These are phyloP conservation scores for Holcopasites calliopsidis DNA, from an alignment of 1,140 invertebrate genomes.

Conservation along the genomic window DNA sequence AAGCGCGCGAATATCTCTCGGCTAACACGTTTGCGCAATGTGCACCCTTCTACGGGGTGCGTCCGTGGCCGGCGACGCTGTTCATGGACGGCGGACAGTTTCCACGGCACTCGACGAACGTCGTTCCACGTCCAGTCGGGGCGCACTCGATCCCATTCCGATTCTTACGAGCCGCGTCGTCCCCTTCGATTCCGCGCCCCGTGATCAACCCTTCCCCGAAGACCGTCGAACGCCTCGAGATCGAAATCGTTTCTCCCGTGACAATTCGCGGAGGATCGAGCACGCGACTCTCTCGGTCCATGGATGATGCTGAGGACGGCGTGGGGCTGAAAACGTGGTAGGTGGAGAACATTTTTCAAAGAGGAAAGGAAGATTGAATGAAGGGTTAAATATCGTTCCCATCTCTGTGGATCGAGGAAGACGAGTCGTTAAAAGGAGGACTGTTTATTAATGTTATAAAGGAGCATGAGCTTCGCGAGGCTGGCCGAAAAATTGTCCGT, in stretches of 20 bases:
- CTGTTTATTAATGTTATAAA: too few species aligned
- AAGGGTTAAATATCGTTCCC: too few species aligned
- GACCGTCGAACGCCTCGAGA: neutral
- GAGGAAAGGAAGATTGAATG: too few species aligned
- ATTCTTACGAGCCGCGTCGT: neutral
- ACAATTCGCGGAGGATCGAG: neutral
- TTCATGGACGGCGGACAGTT: conserved; percentile 48
- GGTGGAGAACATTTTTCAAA: neutral
- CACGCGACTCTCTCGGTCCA: conserved; percentile 6
- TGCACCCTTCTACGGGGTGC: conserved; percentile 54
- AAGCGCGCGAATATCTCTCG: conserved; percentile 8
- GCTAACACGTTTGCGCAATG: conserved; percentile 46
- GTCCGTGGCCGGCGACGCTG: conserved; percentile 54
- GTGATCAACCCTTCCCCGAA: neutral
- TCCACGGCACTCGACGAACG: conserved; percentile 34
- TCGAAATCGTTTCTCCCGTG: neutral
- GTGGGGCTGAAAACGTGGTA: conserved; percentile 24
- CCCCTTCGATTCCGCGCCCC: neutral
- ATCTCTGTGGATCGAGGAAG: too few species aligned
- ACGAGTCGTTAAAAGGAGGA: too few species aligned
- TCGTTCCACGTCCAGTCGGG: conserved; percentile 21
- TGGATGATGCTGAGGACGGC: conserved; percentile 17
- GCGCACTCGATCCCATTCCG: neutral
- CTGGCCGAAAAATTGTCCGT: neutral
- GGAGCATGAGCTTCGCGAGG: too few species aligned